Conservation (phyloP, 1,140 invertebrate species). For the Brachionus asplanchnoidis region DNA sequence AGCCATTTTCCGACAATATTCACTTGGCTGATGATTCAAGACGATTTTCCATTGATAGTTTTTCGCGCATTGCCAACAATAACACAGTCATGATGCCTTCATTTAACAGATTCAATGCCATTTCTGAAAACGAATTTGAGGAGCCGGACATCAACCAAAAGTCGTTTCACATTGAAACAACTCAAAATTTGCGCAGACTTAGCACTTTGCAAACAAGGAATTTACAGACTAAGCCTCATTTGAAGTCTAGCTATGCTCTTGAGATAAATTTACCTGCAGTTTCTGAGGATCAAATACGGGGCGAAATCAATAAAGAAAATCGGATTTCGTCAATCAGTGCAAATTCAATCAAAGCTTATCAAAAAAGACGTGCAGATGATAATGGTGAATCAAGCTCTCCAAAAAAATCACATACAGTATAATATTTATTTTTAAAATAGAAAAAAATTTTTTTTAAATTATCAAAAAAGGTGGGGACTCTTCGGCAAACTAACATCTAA, state of each 20-base stretch:
- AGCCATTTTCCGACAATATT: background rate
- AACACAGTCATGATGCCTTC: conserved; percentile 15
- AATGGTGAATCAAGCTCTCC: conserved; percentile 23
- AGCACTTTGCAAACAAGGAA: conserved; percentile 9
- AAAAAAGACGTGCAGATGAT: conserved; percentile 33
- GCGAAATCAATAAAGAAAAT: conserved; percentile 21
- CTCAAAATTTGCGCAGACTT: background rate
- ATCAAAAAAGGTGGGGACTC: background rate
- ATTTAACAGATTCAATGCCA: conserved; percentile 35
- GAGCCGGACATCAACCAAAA: conserved; percentile 31
- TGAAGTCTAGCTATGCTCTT: conserved; percentile 35
- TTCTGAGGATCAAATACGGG: conserved; percentile 17
- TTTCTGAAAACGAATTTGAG: conserved; percentile 39
- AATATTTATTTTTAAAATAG: background rate
- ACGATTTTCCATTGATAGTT: conserved; percentile 37
- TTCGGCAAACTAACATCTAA: conserved; percentile 39
- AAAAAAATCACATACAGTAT: conserved; percentile 24
- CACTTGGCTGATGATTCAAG: background rate
- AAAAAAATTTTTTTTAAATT: background rate
- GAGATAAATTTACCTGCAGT: conserved; percentile 3
- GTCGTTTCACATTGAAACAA: conserved; percentile 10
- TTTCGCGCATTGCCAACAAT: background rate
- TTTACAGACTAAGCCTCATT: conserved; percentile 27
- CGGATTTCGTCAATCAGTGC: conserved; percentile 3
- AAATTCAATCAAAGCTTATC: conserved; percentile 27